phyloP scores from a whole-genome alignment of 2,797 vertebrate species.

The Clarias laeviceps region DNA sequence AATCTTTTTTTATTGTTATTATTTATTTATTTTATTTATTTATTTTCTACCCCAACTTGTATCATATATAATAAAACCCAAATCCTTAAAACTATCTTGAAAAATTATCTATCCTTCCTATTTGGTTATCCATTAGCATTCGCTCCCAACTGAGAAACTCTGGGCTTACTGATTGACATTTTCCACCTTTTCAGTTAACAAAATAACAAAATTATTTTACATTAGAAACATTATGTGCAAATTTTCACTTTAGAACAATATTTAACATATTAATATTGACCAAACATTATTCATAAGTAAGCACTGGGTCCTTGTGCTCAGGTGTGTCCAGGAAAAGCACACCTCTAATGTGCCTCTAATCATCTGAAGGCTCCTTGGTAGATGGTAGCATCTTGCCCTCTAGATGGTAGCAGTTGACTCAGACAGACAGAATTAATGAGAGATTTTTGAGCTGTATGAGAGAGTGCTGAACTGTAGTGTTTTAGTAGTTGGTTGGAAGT shows the following conservation, averaged over 20 bases:
- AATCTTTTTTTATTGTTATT: no score
- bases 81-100: neutral
- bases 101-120: no score
- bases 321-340: neutral
- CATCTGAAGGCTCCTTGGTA: neutral
- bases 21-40: no score
- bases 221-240: neutral
- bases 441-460: neutral
- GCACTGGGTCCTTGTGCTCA: neutral
- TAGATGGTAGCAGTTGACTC: conserved; percentile 18
- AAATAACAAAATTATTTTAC: neutral
- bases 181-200: neutral
- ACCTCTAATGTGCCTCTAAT: neutral
- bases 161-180: neutral
- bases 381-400: neutral
- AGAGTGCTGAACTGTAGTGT: neutral
- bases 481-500: neutral
- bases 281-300: neutral
- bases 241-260: neutral
- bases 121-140: neutral
- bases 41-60: no score
- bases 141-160: neutral
- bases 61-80: neutral
- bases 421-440: no score
- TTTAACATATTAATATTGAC: no score